Evolutionary conservation across 2,888 invertebrate species (phyloP).

Genomic region (Strigamia transsilvanica): DNA sequence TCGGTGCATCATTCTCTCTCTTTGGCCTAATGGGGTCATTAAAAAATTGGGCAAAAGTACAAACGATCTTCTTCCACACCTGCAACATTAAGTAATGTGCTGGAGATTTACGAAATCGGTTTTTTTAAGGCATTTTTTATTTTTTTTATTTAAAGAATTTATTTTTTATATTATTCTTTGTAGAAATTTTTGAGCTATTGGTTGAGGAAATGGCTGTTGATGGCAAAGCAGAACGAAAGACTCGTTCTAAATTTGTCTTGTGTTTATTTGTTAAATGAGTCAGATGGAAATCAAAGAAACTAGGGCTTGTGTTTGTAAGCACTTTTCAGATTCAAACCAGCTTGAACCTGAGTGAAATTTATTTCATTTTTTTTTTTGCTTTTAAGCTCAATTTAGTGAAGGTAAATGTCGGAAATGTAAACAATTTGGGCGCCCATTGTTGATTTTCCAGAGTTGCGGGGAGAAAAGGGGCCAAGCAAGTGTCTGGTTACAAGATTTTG

Average conservation of each 20-base stretch:
- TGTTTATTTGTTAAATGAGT: conserved; percentile 26
- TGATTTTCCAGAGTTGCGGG: not conserved
- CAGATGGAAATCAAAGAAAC: conserved; percentile 26
- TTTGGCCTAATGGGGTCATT: conserved; percentile 28
- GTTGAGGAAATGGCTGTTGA: not conserved
- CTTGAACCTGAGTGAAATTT: not conserved
- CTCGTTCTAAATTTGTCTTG: conserved; percentile 9
- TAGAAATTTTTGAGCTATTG: not conserved
- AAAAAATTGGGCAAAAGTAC: conserved; percentile 40
- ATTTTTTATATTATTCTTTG: not conserved
- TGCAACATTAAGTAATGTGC: conserved; percentile 26
- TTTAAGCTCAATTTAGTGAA: too few species aligned
- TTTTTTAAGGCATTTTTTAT: not conserved
- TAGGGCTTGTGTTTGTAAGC: conserved; percentile 16
- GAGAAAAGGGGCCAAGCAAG: not conserved
- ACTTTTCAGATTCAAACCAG: conserved; percentile 20
- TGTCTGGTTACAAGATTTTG: conserved; percentile 4
- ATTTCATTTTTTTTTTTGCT: not conserved
- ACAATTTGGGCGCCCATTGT: not conserved
- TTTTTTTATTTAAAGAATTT: not conserved
- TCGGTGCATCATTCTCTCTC: conserved; percentile 34
- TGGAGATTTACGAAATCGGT: not conserved
- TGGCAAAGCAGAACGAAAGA: conserved; percentile 11
- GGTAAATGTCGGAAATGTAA: not conserved
- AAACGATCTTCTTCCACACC: conserved; percentile 25